Percentiles rank a stretch among this genome's conserved stretches.
phyloP scores from a whole-genome alignment of 1,140 invertebrate species.

The Pogonognathellus flavescens region DNA sequence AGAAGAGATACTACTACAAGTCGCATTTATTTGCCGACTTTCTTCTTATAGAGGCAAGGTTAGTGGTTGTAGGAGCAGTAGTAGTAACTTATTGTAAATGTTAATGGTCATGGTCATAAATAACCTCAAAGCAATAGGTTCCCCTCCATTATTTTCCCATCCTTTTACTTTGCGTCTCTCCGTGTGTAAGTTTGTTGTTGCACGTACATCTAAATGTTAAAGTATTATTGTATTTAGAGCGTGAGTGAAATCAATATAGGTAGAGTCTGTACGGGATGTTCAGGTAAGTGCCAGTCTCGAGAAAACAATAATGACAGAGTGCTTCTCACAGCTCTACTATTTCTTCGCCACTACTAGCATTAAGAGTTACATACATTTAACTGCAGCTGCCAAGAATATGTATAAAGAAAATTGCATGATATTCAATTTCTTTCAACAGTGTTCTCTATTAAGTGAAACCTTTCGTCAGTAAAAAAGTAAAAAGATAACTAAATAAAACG shows the following conservation, averaged over 20 bases:
- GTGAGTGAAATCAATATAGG: conserved; percentile 29
- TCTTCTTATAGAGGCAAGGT: background rate
- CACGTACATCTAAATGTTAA: background rate
- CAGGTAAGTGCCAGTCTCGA: background rate
- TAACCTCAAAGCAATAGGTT: conserved; percentile 29
- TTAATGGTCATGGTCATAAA: conserved; percentile 10
- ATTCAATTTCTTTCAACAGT: no score
- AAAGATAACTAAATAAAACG: no score
- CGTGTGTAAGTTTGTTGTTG: background rate
- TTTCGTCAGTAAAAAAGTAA: no score
- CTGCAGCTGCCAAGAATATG: no score
- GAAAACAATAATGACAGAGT: background rate
- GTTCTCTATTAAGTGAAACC: no score
- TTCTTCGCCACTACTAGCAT: no score
- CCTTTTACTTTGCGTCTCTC: background rate
- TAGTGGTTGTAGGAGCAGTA: background rate
- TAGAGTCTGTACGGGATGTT: no score
- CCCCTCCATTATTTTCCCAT: conserved; percentile 29
- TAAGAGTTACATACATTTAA: no score
- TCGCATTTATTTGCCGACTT: conserved; percentile 9
- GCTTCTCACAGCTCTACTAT: no score
- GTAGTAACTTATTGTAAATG: background rate
- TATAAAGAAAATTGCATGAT: no score
- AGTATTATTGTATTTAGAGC: conserved; percentile 8
- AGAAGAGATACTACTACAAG: no score